phyloP scores from a whole-genome alignment of 2,113 vertebrate genomes.

The Hassar affinis region DNA sequence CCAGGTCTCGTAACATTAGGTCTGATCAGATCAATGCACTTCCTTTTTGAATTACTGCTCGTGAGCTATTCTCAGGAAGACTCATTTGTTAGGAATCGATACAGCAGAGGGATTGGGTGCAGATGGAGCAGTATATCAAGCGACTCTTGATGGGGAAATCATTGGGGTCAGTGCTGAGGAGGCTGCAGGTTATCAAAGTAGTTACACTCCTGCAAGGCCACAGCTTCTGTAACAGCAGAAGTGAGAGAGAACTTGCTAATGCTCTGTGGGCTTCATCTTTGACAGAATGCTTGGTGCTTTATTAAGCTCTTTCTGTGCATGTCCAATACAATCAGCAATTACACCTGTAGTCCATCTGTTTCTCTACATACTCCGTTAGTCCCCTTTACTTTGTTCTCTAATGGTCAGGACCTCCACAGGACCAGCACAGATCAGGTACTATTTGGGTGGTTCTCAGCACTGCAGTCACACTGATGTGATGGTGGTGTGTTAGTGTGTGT shows the following conservation, averaged over 20 bases:
- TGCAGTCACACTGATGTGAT: too few relatives aligned
- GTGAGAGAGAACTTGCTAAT: neutral
- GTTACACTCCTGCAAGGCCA: conserved; percentile 84
- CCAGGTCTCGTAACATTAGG: conserved; percentile 91
- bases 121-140: conserved; percentile 83
- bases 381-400: too few relatives aligned
- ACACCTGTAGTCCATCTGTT: too few relatives aligned
- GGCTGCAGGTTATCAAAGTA: conserved; percentile 79
- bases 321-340: too few relatives aligned
- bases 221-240: conserved; percentile 58
- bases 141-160: conserved; percentile 88
- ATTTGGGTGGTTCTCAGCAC: too few relatives aligned
- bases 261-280: neutral
- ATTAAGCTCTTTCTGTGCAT: neutral
- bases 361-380: too few relatives aligned
- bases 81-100: conserved; percentile 88
- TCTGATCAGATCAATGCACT: conserved; percentile 93
- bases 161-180: conserved; percentile 79
- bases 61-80: conserved; percentile 88
- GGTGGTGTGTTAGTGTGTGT: too few relatives aligned
- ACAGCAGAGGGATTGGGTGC: conserved; percentile 84
- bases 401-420: too few relatives aligned
- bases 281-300: neutral
- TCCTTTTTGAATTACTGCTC: conserved; percentile 94
- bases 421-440: too few relatives aligned